These are phyloP conservation scores for Electrona antarctica DNA, from an alignment of 2,113 vertebrate species.

Conservation along the genomic window DNA sequence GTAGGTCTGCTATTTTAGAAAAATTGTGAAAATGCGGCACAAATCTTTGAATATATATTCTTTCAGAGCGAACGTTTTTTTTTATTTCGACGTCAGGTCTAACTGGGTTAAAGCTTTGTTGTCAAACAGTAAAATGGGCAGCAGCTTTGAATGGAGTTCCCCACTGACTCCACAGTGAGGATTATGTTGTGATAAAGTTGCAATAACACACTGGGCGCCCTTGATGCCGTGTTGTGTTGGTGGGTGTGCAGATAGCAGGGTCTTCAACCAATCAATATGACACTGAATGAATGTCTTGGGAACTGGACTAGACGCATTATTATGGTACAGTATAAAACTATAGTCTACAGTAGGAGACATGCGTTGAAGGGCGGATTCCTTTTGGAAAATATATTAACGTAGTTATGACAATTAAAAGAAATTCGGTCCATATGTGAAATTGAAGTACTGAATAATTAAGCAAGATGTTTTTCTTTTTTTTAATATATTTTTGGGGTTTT, in stretches of 20 bases:
- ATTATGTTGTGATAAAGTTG: conserved; percentile 66
- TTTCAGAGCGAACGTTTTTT: too few relatives aligned
- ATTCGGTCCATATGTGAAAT: too few relatives aligned
- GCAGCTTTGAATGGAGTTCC: conserved; percentile 33
- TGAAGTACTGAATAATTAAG: too few relatives aligned
- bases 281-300: background rate
- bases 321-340: background rate
- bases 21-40: too few relatives aligned
- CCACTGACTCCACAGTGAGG: conserved; percentile 48
- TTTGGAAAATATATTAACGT: background rate
- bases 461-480: too few relatives aligned
- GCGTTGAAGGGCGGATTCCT: background rate
- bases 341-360: background rate
- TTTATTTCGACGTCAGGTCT: too few relatives aligned
- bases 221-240: conserved; percentile 25
- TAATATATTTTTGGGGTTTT: too few relatives aligned
- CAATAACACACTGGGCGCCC: conserved; percentile 35
- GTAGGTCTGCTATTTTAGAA: too few relatives aligned
- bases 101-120: conserved; percentile 69
- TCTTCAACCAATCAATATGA: conserved; percentile 1
- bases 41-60: too few relatives aligned
- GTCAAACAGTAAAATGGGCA: conserved; percentile 50
- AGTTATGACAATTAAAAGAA: background rate
- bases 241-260: conserved; percentile 18
- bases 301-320: background rate